Evolutionary conservation across 2,797 vertebrate species (phyloP).

Genomic region (Pyrocephalus nanus): DNA sequence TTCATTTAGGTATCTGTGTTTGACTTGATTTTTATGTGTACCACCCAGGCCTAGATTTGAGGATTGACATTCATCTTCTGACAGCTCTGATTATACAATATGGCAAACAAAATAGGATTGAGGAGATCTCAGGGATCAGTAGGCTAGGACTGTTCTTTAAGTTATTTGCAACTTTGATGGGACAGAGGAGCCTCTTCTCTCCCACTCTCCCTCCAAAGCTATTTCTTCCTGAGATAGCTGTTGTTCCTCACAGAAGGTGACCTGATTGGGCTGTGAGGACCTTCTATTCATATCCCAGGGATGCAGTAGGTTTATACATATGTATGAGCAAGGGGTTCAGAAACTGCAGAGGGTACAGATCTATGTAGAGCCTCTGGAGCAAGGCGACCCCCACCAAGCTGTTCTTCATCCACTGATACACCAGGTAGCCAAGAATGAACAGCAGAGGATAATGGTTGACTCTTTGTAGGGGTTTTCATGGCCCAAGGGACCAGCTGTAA

Average conservation of each 20-base stretch:
- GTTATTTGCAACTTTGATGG: not conserved
- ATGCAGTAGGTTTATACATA: not conserved
- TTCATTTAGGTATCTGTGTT: not conserved
- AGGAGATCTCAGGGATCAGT: not conserved
- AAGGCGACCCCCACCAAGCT: not conserved
- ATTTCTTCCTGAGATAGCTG: not conserved
- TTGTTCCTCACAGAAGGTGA: not conserved
- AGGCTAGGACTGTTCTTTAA: not conserved
- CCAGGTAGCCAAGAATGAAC: not conserved
- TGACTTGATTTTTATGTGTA: not conserved
- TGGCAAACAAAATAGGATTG: not conserved
- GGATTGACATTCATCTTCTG: not conserved
- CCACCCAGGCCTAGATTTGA: not conserved
- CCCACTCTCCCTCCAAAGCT: not conserved
- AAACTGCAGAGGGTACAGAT: not conserved
- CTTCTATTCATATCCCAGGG: not conserved
- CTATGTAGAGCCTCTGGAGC: not conserved
- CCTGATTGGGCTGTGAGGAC: accelerated
- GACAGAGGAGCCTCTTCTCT: not conserved
- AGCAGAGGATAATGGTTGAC: not conserved
- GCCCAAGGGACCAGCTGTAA: not conserved
- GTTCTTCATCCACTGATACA: not conserved
- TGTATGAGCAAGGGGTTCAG: not conserved
- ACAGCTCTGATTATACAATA: not conserved
- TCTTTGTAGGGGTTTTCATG: not conserved